Conservation (phyloP, 2,113 vertebrate species). For the Taurulus bubalis region DNA sequence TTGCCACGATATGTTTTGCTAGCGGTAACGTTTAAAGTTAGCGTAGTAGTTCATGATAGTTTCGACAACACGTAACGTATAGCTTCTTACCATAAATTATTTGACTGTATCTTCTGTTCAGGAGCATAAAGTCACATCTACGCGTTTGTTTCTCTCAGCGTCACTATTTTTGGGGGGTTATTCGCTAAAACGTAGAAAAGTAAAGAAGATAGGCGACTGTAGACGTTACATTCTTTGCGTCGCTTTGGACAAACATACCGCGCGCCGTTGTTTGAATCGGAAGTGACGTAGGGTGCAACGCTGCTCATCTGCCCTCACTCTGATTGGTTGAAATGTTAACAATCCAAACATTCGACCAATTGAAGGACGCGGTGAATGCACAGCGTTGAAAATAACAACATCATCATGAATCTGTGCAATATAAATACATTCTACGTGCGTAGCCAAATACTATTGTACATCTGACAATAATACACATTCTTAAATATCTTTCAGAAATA, state of each 20-base stretch:
- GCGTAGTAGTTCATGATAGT: not conserved
- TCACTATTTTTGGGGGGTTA: not conserved
- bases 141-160: too few species aligned
- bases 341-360: not conserved
- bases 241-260: not conserved
- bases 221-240: not conserved
- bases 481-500: not conserved
- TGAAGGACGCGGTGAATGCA: not conserved
- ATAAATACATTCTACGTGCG: not conserved
- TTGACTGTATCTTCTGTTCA: not conserved
- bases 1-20: not conserved
- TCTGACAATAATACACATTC: not conserved
- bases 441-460: not conserved
- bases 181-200: not conserved
- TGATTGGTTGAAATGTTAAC: constrained; percentile 48
- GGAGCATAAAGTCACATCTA: not conserved
- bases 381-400: constrained; percentile 41
- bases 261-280: constrained; percentile 57
- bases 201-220: rapidly evolving
- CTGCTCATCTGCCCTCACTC: not conserved
- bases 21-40: constrained; percentile 19
- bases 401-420: not conserved
- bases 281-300: constrained; percentile 46
- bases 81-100: constrained; percentile 49
- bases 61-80: not conserved